Conservation (phyloP, 1,140 invertebrate genomes). For the Panagrolaimus sp. region DNA sequence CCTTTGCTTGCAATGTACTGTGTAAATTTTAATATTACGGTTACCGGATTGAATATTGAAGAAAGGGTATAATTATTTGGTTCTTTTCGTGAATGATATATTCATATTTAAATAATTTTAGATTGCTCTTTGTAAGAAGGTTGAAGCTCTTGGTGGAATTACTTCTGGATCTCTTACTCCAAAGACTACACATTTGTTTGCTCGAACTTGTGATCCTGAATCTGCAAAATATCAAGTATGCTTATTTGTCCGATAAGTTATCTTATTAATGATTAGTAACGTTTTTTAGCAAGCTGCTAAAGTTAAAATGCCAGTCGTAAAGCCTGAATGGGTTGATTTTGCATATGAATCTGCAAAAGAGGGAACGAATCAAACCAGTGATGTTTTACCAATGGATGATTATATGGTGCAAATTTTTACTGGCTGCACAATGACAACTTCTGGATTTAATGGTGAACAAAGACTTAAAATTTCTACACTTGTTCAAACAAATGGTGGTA, state of each 20-base stretch:
- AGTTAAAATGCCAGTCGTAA: neutral
- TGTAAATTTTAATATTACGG: neutral
- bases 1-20: neutral
- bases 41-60: neutral
- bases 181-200: neutral
- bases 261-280: no score
- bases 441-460: neutral
- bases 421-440: neutral
- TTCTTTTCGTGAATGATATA: no score
- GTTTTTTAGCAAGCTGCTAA: neutral
- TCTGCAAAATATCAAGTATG: neutral
- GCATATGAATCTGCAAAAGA: neutral
- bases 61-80: neutral
- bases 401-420: constrained; percentile 10
- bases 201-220: neutral
- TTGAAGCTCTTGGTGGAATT: neutral
- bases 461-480: constrained; percentile 2
- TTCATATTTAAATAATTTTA: no score
- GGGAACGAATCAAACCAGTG: no score
- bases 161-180: neutral
- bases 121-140: no score
- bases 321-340: constrained; percentile 1
- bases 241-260: no score
- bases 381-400: neutral
- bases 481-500: constrained; percentile 11